A percentile compares a stretch with the other conserved stretches of the same genome.
phyloP scores from a whole-genome alignment of 2,113 vertebrate genomes.

The Phoenicopterus ruber region DNA sequence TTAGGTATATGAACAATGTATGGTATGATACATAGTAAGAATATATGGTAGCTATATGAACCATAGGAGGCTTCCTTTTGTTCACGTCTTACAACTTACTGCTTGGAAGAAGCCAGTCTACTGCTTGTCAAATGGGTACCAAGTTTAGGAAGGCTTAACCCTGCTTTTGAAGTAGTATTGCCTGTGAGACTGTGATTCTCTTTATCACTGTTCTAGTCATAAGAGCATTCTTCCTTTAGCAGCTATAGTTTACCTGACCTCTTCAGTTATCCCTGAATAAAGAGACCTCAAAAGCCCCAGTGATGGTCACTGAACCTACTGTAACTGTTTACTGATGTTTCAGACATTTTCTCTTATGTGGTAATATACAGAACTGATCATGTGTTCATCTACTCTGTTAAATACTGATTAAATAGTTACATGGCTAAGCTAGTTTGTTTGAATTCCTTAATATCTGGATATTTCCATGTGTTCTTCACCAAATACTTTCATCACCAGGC shows the following conservation, averaged over 20 bases:
- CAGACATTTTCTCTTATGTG: not conserved
- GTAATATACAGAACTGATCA: not conserved
- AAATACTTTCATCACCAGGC: not conserved
- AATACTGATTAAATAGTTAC: not conserved
- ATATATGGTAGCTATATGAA: not conserved
- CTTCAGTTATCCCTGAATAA: not conserved
- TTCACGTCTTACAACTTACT: not conserved
- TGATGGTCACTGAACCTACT: not conserved
- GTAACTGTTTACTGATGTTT: not conserved
- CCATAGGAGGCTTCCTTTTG: not conserved
- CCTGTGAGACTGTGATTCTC: not conserved
- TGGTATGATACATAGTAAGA: not conserved
- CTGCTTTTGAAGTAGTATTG: not conserved
- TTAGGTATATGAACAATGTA: not conserved
- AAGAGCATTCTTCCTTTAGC: not conserved
- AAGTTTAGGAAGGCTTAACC: not conserved
- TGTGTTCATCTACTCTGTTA: not conserved
- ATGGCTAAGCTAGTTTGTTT: not conserved
- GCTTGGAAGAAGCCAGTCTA: not conserved
- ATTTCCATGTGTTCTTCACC: not conserved
- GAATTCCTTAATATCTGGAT: not conserved
- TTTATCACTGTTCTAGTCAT: not conserved
- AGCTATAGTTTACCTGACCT: not conserved
- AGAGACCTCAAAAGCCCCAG: not conserved
- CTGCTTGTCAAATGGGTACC: not conserved